Evolutionary conservation across 2,113 vertebrate species (phyloP), one percentile per base, ranked within the genome.

Genomic region (Murina feae): DNA sequence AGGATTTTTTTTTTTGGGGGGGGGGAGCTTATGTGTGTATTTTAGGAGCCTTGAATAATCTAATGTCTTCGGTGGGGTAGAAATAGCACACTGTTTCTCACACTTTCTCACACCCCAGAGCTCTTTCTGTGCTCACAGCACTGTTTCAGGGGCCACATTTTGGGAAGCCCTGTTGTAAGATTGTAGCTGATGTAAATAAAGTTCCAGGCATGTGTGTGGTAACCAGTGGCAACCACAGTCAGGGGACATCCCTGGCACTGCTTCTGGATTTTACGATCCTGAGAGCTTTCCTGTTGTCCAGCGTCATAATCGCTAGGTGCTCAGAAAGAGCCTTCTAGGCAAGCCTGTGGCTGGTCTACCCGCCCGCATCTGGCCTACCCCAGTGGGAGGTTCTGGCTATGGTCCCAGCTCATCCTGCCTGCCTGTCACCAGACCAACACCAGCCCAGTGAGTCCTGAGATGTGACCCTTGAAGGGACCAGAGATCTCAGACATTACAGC

Each of bases 401-500:
- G 39, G 16, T 42, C 2, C 53, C 49, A 53, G 30, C 53, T 79
- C 21, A 37, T 69, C 17, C 60, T 63, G 21, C 21, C 25, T 53
- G 25, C 25, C 9, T 4, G 5, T 75, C 74, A 63, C 30, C 39
- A 23, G 51, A 53, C 6, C 14, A 51, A 7, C 2, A 9, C 18
- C 25, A 35, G 35, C 16, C 75, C 51, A 76, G 25, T 2, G 0
- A 58, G 14, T 53, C 68, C 44, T 60, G 55, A 74, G 66, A 80
- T 30, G 10, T 51, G 49, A 10, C 21, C 30, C 20, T 44, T 69
- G 58, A 28, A 75, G 49, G 32, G 28, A 25, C 23, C 51, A 25
- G 68, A 58, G 51, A 72, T 13, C 82, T 83, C 72, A 89, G 71
- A 39, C 71, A 58, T 78, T 55, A 92, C 78, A 71, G 16, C 13